Base-by-base conservation (phyloP, 1,140 invertebrate genomes). In the Aradophagus sp. region DNA sequence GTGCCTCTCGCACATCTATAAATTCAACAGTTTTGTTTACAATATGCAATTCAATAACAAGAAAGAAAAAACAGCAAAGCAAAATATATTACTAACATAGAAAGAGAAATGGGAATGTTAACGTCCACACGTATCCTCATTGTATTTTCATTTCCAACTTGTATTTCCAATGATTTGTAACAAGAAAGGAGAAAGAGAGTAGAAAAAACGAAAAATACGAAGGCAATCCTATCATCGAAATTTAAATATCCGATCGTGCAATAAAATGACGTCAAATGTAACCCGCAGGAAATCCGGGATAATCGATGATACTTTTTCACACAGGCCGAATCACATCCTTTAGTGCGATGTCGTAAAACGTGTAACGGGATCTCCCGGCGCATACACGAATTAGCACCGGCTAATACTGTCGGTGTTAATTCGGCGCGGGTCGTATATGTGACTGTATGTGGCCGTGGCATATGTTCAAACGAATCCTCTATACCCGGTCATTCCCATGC, bases 361-460 rank as follows among this genome's bases (percentile, higher is more conserved):
- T 15, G 15, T 47, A 63, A 63, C 59, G 45, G 34, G 23, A 55
- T 63, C 42, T n/a, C 2, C 1, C n/a, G n/a, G n/a, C 15, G 27
- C 39, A 45, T 34, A 31, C 34, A 41, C 61, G 35, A 65, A 65
- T 65, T 39, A 65, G 42, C 35, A 8, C 23, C 14, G 26, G n/a
- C 42, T 63, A 53, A 53, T 47, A 39, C 27, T 12, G 47, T 35
- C 15, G 19, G 20, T 31, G 48, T 63, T 65, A 65, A 55, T 65
- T 65, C 32, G 32, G 34, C 32, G 19, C 41, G 41, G 31, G 31
- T 56, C 44, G 44, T 42, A 35, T 66, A 56, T 31, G 29, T 15
- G 13, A 50, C 27, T 61, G 20, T 31, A 52, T 34, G 29, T 27
- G 6, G 47, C 20, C 31, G 7, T 23, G 11, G 36, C 62, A 66